Base-by-base conservation (phyloP, 2,888 invertebrate genomes). In the Tethea ocularis region DNA sequence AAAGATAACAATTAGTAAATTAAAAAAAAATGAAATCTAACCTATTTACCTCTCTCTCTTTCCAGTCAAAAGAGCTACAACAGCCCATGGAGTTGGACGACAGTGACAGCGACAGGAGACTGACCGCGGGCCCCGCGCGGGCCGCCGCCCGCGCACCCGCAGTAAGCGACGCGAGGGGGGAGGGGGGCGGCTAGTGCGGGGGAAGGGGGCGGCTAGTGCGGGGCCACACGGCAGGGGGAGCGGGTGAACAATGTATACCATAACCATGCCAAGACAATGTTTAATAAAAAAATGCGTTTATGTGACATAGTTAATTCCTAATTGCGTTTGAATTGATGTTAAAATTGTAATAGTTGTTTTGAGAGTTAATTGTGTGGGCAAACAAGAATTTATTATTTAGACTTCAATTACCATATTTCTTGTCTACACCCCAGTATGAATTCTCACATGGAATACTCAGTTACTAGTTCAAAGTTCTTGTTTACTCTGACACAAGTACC, bases 71-170 rank as follows among this genome's bases (percentile, higher is more conserved):
- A 95, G 82, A 91, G 91, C 77, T 94, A 94, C 91, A 91, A 88
- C 82, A 94, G 93, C 80, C 94, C 94, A 57, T 95, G 95, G 95
- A 94, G 93, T 87, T 95, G 95, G 95, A 94, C 95, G 70, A 94
- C 94, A 67, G 94, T 95, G 82, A 94, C 95, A 0, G 95, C 95
- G 58, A 94, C 94, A 64, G 95, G 95, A 46, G 95, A 95, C 94
- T 95, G 95, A 94, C 95, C 94, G 79, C 81, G 88, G 77, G 86
- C 94, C 83, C 94, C 94, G 94, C 91, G 93, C 84, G 91, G 89
- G 89, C 89, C 87, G 61, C 80, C 87, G 84, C 89, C 91, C 77
- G 88, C 90, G 86, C 90, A 78, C 68, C 86, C 85, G 77, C 86
- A 83, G 69, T 88, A 83, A 86, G 72, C 81, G 75, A 26, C 59